Percentiles rank a stretch among this genome's conserved stretches.
Conservation (phyloP, 2,113 vertebrate genomes). For the Elaphurus davidianus region DNA sequence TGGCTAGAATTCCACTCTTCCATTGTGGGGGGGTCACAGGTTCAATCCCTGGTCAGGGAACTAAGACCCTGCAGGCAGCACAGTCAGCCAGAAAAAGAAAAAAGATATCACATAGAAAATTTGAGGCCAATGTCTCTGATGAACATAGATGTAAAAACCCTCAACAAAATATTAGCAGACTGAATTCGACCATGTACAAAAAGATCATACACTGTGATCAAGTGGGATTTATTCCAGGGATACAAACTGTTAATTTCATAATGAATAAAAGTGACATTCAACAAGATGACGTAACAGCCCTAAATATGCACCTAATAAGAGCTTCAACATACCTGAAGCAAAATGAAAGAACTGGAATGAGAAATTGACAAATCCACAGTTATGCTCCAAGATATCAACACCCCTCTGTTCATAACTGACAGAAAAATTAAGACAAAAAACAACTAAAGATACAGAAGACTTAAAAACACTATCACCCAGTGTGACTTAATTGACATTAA, state of each 20-base stretch:
- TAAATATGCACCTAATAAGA: not conserved
- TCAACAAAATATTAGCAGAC: not conserved
- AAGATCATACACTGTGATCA: not conserved
- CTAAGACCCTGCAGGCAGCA: not conserved
- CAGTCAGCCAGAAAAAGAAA: not conserved
- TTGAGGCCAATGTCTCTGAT: not conserved
- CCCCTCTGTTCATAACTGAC: not conserved
- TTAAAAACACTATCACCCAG: not conserved
- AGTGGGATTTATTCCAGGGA: not conserved
- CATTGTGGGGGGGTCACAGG: not conserved
- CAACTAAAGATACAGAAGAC: not conserved
- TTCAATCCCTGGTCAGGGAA: not conserved
- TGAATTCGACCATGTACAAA: not conserved
- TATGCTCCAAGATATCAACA: not conserved
- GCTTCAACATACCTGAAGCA: not conserved
- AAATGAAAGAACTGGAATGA: not conserved
- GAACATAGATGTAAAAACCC: not conserved
- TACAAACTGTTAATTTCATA: not conserved
- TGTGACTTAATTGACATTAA: not conserved
- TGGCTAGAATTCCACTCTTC: not conserved
- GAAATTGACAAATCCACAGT: not conserved
- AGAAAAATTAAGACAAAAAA: not conserved
- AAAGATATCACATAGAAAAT: not conserved
- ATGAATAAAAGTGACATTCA: not conserved
- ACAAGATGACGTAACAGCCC: not conserved